Base-by-base conservation (phyloP, 2,888 invertebrate genomes). In the Bombyx huttoni region DNA sequence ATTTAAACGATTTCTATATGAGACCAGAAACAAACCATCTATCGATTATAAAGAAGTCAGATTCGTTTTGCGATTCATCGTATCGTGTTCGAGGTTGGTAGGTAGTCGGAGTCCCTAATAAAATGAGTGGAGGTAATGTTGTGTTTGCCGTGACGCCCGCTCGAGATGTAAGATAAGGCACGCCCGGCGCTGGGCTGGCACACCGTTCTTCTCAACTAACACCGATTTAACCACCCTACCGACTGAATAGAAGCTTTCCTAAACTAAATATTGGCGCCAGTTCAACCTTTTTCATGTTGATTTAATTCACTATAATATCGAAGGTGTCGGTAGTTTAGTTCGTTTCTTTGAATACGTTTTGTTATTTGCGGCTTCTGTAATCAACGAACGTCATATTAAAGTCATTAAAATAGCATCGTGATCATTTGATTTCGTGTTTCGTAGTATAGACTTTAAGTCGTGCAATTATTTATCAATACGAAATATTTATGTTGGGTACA, bases 101-200 rank as follows among this genome's bases (percentile, higher is more conserved):
- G 59, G 57, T 61, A 62, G 60, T 66, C 61, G 63, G 73, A 80
- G 73, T 68, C 78, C 78, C 78, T 83, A 82, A 85, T 85, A 84
- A 85, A 86, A 84, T 75, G 81, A 75, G 80, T 73, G 67, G 81
- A 80, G 83, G 83, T 85, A 81, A 78, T 80, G 77, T 71, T 70
- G 73, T 86, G 86, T 87, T 86, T 86, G 76, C 75, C 58, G 68
- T 77, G 75, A 74, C 74, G 75, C 73, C 47, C 51, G 68, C 67
- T 61, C 63, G 73, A 78, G 87, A 88, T 86, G 83, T 81, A 75
- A 81, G 87, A 88, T 88, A 88, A 70, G 74, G 86, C 87, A 88
- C 87, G 86, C 67, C 53, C 52, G 50, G 63, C 67, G 61, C 62
- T 65, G 60, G 66, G 57, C 67, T 62, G 56, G 61, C 12, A 40